Conservation (phyloP, 1,140 invertebrate species). For the Lamellibrachia luymesi region DNA sequence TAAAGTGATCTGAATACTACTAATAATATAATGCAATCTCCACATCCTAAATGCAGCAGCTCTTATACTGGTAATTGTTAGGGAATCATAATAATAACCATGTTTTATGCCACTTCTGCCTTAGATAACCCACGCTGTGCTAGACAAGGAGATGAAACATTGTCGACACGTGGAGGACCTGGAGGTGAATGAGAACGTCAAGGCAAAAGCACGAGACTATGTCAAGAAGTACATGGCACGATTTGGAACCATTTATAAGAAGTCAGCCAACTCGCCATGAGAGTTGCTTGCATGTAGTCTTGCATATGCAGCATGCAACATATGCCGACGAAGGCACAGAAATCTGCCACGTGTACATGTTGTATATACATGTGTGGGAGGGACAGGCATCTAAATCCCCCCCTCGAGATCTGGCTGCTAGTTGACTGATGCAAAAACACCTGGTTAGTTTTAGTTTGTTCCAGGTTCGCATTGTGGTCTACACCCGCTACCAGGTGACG, state of each 20-base stretch:
- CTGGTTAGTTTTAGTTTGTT: neutral
- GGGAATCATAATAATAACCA: neutral
- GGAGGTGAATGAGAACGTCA: slow-evolving; percentile 89
- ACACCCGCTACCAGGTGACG: neutral
- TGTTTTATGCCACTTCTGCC: neutral
- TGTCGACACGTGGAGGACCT: slow-evolving; percentile 83
- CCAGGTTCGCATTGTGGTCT: neutral
- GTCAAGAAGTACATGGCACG: slow-evolving; percentile 95
- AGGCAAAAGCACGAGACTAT: slow-evolving; percentile 82
- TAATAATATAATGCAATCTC: too few relatives aligned
- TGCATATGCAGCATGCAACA: neutral
- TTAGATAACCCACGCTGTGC: slow-evolving; percentile 93
- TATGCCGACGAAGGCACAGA: neutral
- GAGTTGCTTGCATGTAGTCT: neutral
- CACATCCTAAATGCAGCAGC: too few relatives aligned
- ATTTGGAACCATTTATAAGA: slow-evolving; percentile 67
- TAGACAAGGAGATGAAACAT: slow-evolving; percentile 92
- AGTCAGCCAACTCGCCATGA: slow-evolving; percentile 28
- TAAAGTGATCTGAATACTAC: too few relatives aligned
- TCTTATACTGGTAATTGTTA: neutral
- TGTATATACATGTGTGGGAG: neutral
- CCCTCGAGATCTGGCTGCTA: neutral
- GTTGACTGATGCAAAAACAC: neutral
- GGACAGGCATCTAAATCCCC: neutral
- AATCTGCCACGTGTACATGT: too few relatives aligned